Evolutionary conservation across 2,797 vertebrate species (phyloP), one percentile per base, ranked within the genome.

Genomic region (Ctenopoma kingsleyae): DNA sequence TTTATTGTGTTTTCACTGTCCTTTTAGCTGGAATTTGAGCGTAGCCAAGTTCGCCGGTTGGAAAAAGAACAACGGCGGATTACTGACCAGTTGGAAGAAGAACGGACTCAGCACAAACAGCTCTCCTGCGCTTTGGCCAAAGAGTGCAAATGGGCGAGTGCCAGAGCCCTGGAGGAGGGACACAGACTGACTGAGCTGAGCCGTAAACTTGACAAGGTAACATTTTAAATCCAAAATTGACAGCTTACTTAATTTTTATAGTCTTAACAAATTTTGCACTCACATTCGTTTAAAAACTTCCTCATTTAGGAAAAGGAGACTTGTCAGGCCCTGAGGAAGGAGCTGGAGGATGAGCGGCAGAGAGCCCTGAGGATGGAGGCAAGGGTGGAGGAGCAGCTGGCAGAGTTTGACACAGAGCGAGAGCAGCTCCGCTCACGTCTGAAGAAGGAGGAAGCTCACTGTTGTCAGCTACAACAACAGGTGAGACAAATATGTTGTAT

Each of bases 351-450:
- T 1, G 97, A 98, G 91, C 92, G 92, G 85, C 95, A 91, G 90
- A 84, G 93, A 32, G 91, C 96, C 23, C 84, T 97, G 77, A 96
- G 96, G 80, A 99, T 96, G 67, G 98, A 99, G 90, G 98, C 98
- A 6, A 95, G 95, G 71, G 95, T 97, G 67, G 98, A 99, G 87
- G 97, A 98, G 92, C 96, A 98, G 84, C 85, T 99, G 78, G 97
- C 97, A 0, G 98, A 99, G 92, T 98, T 98, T 13, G 98, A 99
- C 91, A 99, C 97, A 0, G 98, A 99, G 55, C 93, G 96, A 20
- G 97, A 99, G 38, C 98, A 98, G 78, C 93, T 99, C 74, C 94
- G 96, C 82, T 96, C 97, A 3, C 96, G 96, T 60, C 85, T 99
- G 78, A 96, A 96, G 90, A 95, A 96, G 35, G 97, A 99, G 87